These are phyloP conservation scores for Ophthalmotilapia sp. DNA, from an alignment of 2,113 vertebrate genomes.

Conservation along the genomic window DNA sequence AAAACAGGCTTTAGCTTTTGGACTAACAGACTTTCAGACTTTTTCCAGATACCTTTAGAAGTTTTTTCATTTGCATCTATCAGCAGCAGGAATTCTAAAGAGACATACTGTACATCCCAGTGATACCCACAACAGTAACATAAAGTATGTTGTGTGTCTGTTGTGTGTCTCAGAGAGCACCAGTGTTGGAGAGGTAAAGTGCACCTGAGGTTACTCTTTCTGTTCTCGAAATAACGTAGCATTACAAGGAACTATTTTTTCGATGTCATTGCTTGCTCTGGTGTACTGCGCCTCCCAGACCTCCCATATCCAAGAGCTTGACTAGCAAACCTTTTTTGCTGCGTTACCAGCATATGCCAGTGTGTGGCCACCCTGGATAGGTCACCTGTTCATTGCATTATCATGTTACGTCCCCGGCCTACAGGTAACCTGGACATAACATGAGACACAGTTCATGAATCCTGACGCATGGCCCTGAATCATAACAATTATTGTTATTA, in stretches of 20 bases:
- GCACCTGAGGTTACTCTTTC: neutral
- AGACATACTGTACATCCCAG: neutral
- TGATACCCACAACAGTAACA: neutral
- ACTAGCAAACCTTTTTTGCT: neutral
- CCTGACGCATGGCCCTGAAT: neutral
- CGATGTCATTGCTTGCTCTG: neutral
- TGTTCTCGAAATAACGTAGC: neutral
- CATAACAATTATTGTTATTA: neutral
- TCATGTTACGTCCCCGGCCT: neutral
- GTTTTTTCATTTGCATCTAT: neutral
- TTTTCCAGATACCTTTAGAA: neutral
- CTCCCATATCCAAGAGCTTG: neutral
- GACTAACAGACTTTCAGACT: neutral
- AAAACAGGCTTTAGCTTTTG: neutral
- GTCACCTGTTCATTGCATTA: neutral
- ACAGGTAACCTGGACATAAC: neutral
- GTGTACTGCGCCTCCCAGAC: neutral
- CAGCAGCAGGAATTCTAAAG: neutral
- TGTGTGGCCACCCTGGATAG: neutral
- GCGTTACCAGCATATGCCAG: neutral
- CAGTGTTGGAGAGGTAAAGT: neutral
- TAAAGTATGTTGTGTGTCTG: neutral
- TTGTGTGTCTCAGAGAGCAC: neutral
- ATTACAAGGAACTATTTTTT: neutral
- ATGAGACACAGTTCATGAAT: neutral